These are phyloP conservation scores for Bombus affinis DNA, from an alignment of 1,140 invertebrate genomes.

Conservation along the genomic window DNA sequence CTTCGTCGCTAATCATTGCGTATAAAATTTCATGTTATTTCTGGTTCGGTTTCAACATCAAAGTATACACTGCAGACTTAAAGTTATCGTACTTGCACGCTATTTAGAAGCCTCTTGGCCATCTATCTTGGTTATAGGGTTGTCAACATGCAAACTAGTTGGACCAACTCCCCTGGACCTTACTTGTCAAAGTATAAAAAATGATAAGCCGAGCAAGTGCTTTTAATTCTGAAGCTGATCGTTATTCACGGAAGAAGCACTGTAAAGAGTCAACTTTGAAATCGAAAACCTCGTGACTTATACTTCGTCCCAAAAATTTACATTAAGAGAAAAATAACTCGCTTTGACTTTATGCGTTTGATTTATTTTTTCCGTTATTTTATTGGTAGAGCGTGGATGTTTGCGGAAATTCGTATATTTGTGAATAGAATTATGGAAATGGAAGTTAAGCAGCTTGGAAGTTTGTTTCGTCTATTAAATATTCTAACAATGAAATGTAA, in stretches of 20 bases:
- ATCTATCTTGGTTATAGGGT: neutral
- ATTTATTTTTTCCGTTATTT: neutral
- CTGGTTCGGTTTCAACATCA: neutral
- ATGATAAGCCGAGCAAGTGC: neutral
- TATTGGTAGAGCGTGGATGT: too few relatives aligned
- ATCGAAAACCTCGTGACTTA: neutral
- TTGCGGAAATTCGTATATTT: too few relatives aligned
- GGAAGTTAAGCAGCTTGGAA: too few relatives aligned
- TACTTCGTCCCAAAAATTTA: too few relatives aligned
- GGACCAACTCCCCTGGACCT: neutral
- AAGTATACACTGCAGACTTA: neutral
- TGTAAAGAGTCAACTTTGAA: neutral
- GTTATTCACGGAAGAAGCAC: neutral
- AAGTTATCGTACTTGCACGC: neutral
- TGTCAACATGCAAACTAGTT: slow-evolving; percentile 27
- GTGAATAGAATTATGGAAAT: too few relatives aligned
- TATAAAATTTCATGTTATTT: neutral
- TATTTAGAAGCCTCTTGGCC: neutral
- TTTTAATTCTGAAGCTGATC: neutral
- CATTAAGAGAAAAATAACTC: too few relatives aligned
- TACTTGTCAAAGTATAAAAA: slow-evolving; percentile 6
- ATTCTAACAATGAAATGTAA: too few relatives aligned
- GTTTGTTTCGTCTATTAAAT: too few relatives aligned
- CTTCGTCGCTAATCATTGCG: too few relatives aligned
- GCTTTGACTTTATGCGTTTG: neutral